Percentiles rank a stretch among this genome's conserved stretches.
phyloP scores from a whole-genome alignment of 2,797 vertebrate species.

The Aulostomus chinensis region DNA sequence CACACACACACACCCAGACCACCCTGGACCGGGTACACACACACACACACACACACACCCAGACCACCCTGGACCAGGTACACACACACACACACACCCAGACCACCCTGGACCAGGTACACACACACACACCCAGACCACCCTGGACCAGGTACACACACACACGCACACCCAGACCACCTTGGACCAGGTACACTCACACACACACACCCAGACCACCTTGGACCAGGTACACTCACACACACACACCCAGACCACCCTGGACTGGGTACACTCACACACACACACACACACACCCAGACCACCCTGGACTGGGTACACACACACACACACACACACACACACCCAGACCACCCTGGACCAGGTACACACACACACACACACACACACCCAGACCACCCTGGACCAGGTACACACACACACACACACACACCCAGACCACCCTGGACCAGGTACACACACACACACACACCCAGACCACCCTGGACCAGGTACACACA shows the following conservation, averaged over 20 bases:
- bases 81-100: slow-evolving; percentile 76
- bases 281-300: slow-evolving; percentile 75
- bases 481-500: slow-evolving; percentile 91
- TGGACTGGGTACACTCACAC: not conserved
- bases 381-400: slow-evolving; percentile 87
- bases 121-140: not conserved
- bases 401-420: slow-evolving; percentile 89
- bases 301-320: slow-evolving; percentile 97
- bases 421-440: not conserved
- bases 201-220: slow-evolving; percentile 88
- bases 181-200: no score
- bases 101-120: slow-evolving; percentile 97
- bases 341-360: not conserved
- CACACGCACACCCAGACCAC: not conserved
- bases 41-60: not conserved
- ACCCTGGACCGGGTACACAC: slow-evolving; percentile 93
- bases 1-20: slow-evolving; percentile 84
- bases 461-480: slow-evolving; percentile 86
- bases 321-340: not conserved
- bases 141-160: no score
- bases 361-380: not conserved
- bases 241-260: not conserved
- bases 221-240: slow-evolving; percentile 89
- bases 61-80: not conserved
- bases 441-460: not conserved